Evolutionary conservation across 2,797 vertebrate genomes (phyloP).

Genomic region (Okamejei kenojei): DNA sequence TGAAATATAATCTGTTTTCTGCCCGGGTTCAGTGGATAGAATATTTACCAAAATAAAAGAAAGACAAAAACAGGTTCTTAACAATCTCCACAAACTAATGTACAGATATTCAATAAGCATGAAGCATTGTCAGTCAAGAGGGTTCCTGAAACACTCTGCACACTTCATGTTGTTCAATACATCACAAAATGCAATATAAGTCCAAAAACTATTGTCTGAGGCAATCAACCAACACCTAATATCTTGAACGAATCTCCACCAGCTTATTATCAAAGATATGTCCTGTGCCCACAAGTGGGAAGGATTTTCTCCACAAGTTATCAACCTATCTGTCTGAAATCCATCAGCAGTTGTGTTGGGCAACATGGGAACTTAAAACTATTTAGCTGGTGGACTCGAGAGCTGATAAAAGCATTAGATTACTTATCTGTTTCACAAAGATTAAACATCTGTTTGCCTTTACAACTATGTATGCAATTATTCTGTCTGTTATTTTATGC

Average conservation of each 20-base stretch:
- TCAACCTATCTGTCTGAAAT: constrained; percentile 5
- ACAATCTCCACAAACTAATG: neutral
- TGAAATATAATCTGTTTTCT: neutral
- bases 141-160: neutral
- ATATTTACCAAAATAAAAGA: neutral
- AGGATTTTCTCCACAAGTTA: constrained; percentile 10
- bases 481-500: neutral
- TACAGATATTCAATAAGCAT: neutral
- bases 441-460: neutral
- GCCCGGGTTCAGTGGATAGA: neutral
- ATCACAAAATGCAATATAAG: neutral
- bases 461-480: neutral
- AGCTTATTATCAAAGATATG: neutral
- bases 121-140: neutral
- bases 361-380: neutral
- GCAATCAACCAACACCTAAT: constrained; percentile 3
- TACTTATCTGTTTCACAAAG: neutral
- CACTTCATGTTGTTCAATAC: neutral
- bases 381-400: neutral
- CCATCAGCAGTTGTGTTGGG: neutral
- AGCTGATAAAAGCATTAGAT: too few relatives aligned
- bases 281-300: neutral
- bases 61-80: neutral
- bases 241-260: neutral
- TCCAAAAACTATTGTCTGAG: neutral